Base-by-base conservation (phyloP, 2,113 vertebrate genomes). In the Tonatia bakeri region DNA sequence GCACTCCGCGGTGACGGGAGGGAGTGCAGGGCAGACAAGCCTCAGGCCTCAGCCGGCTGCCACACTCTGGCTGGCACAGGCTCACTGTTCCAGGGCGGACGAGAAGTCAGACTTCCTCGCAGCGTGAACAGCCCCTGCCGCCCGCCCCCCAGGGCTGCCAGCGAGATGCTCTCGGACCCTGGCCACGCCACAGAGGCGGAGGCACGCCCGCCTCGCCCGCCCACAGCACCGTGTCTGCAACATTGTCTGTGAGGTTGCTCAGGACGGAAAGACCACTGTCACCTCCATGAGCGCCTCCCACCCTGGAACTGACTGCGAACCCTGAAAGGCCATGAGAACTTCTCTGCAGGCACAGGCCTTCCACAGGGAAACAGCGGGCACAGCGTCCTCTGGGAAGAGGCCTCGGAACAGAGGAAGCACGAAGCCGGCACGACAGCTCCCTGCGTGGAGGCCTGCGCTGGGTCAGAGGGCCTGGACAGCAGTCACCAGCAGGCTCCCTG, bases 241-340 rank as follows among this genome's bases (percentile, higher is more conserved):
- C 61, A 96, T 94, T 67, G 10, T 80, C 79, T 76, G 70, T 96
- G 83, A 95, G 96, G 65, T 91, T 47, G 64, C 65, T 87, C 87
- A 15, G 94, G n/a, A 73, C 86, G 81, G 93, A 96, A 88, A 59
- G 75, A 24, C 7, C 22, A 4, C 85, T 93, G 96, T 93, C 79
- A 54, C 82, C 83, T 85, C 69, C 10, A 17, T 82, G 67, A 72
- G 65, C 45, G 20, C 50, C 61, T 83, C 22, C 54, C 54, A 73
- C 90, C 77, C 26, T 12, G 73, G 94, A 59, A 94, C 6, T n/a
- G 61, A 94, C 45, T 10, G 38, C 52, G 79, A 93, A 93, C 83
- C 54, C 72, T 88, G 87, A 89, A 95, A 96, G 96, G 89, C 96
- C 88, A 84, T 3, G 26, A 43, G 47, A 87, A 90, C 40, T 93